Evolutionary conservation across 2,888 invertebrate genomes (phyloP).

Genomic region (Monoplex corrugatus): DNA sequence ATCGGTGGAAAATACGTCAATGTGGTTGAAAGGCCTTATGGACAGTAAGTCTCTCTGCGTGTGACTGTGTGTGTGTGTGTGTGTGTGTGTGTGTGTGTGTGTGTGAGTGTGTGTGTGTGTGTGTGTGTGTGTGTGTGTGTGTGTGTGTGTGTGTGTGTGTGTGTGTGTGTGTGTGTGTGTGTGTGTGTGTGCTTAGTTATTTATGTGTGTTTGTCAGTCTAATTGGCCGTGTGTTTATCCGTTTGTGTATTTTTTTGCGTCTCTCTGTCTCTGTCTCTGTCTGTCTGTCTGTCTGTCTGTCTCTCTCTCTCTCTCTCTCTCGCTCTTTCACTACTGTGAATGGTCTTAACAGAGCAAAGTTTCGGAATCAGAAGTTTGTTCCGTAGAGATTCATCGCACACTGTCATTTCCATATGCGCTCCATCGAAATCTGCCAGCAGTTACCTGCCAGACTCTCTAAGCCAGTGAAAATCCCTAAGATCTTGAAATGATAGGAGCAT

Average conservation of each 20-base stretch:
- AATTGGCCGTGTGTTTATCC: not conserved
- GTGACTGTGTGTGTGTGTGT: not conserved
- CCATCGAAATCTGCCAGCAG: too few relatives aligned
- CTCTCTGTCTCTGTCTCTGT: not conserved
- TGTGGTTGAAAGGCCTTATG: conserved; percentile 63
- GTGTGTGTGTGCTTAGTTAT: not conserved
- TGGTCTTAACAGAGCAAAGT: too few relatives aligned
- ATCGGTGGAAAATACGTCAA: conserved; percentile 71
- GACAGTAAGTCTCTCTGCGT: conserved; percentile 54
- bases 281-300: not conserved
- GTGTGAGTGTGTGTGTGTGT: not conserved
- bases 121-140: not conserved
- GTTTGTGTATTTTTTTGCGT: not conserved
- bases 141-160: not conserved
- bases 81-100: not conserved
- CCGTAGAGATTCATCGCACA: too few relatives aligned
- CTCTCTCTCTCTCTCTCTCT: too few relatives aligned
- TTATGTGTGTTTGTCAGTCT: too few relatives aligned
- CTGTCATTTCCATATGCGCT: too few relatives aligned
- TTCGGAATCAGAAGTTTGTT: too few relatives aligned
- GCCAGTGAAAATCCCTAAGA: too few relatives aligned
- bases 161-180: not conserved
- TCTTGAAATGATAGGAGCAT: too few relatives aligned
- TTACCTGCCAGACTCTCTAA: too few relatives aligned
- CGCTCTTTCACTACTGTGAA: too few relatives aligned